phyloP scores from a whole-genome alignment of 2,797 vertebrate species.

The Syngnathus rostellatus region DNA sequence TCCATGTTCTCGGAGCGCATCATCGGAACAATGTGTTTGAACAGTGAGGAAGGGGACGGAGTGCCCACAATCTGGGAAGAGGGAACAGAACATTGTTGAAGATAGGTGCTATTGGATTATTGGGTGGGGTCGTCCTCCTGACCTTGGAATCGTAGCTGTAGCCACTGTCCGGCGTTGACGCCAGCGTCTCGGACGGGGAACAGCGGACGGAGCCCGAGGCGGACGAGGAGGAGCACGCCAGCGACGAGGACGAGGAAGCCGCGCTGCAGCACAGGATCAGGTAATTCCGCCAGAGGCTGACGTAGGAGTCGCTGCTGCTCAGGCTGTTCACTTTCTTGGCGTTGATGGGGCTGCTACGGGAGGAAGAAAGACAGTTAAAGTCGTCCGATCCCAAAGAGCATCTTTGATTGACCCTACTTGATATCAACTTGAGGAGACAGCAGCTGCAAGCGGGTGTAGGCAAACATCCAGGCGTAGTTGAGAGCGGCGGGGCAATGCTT shows the following conservation, averaged over 20 bases:
- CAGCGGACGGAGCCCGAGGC: constrained; percentile 89
- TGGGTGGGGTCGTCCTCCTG: constrained; percentile 22
- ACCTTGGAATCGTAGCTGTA: constrained; percentile 97
- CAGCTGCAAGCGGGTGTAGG: constrained; percentile 89
- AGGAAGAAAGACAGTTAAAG: constrained; percentile 5
- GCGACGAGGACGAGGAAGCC: constrained; percentile 71
- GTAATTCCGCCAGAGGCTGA: constrained; percentile 98
- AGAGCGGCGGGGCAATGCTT: constrained; percentile 91
- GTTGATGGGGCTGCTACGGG: constrained; percentile 89
- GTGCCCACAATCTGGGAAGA: constrained; percentile 84
- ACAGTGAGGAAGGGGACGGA: constrained; percentile 93
- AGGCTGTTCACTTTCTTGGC: constrained; percentile 95
- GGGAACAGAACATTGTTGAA: not conserved
- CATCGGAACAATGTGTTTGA: constrained; percentile 99
- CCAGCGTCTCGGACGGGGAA: constrained; percentile 97
- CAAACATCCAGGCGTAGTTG: constrained; percentile 96
- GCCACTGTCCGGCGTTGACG: constrained; percentile 95
- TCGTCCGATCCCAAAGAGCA: constrained; percentile 4
- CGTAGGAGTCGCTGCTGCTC: constrained; percentile 87
- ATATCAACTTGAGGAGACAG: constrained; percentile 96
- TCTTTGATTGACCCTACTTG: constrained; percentile 72
- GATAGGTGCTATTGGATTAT: not conserved
- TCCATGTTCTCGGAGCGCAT: constrained; percentile 99
- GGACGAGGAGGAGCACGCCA: constrained; percentile 72
- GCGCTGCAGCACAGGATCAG: constrained; percentile 97